A percentile compares a stretch with the other conserved stretches of the same genome.
Evolutionary conservation across 2,888 invertebrate genomes (phyloP).

Genomic region (Scaptomyza parva): DNA sequence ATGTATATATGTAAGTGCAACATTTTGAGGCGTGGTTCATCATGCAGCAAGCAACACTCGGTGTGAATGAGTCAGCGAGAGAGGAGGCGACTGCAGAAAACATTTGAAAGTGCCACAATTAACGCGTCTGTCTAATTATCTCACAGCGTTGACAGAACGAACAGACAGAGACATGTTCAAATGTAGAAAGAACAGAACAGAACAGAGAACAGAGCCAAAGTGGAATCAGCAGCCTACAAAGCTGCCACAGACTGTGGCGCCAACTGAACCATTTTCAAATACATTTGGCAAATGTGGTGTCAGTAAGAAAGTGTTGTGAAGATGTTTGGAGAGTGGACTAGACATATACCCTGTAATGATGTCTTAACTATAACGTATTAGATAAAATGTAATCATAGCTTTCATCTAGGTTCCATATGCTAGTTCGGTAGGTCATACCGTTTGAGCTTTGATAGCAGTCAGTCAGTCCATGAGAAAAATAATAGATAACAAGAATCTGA

Average conservation of each 20-base stretch:
- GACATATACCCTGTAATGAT: slow-evolving; percentile 6
- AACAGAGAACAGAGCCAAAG: slow-evolving; percentile 1
- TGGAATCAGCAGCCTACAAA: slow-evolving; percentile 13
- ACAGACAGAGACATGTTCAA: background rate
- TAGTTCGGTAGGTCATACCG: too few relatives aligned
- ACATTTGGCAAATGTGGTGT: slow-evolving; percentile 66
- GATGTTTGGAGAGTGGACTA: background rate
- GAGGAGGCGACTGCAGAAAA: slow-evolving; percentile 20
- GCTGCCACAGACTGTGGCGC: slow-evolving; percentile 45
- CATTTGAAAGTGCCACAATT: slow-evolving; percentile 70
- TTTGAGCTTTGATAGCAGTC: background rate
- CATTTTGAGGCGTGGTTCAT: slow-evolving; percentile 9
- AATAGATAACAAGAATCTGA: too few relatives aligned
- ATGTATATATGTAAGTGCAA: slow-evolving; percentile 12
- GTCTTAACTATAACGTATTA: background rate
- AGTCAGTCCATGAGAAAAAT: background rate
- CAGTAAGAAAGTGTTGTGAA: background rate
- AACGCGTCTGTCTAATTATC: slow-evolving; percentile 72
- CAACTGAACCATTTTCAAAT: slow-evolving; percentile 58
- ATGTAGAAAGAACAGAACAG: background rate
- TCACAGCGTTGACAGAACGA: slow-evolving; percentile 55
- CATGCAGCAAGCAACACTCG: slow-evolving; percentile 21
- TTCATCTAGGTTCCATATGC: too few relatives aligned
- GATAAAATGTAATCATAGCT: too few relatives aligned
- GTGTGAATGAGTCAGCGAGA: slow-evolving; percentile 38